A percentile compares a stretch with the other conserved stretches of the same genome.
These are phyloP conservation scores for Oryzias curvinotus DNA, from an alignment of 2,113 vertebrate species.

Conservation along the genomic window DNA sequence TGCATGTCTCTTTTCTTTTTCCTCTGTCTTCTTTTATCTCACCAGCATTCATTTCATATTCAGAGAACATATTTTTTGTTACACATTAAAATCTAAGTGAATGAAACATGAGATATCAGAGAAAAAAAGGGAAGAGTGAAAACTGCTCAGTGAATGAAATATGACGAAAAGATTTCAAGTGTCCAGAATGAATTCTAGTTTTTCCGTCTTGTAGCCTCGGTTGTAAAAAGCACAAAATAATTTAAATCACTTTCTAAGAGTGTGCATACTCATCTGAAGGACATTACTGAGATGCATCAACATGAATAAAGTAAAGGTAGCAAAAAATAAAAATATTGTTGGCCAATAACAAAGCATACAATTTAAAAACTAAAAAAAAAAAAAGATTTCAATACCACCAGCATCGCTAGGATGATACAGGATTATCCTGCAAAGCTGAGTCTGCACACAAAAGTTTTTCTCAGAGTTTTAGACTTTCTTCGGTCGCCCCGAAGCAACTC, in stretches of 20 bases:
- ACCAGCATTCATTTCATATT: constrained; percentile 22
- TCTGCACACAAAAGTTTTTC: constrained; percentile 26
- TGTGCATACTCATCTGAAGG: constrained; percentile 3
- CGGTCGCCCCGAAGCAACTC: constrained; percentile 22
- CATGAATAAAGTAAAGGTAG: neutral
- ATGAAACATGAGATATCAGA: constrained; percentile 12
- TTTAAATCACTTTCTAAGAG: constrained; percentile 2
- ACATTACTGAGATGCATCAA: neutral
- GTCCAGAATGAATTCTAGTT: constrained; percentile 11
- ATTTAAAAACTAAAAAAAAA: neutral
- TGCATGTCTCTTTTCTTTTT: constrained; percentile 27
- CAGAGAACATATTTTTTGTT: constrained; percentile 12
- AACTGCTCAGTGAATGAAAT: constrained; percentile 14
- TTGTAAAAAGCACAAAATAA: constrained; percentile 10
- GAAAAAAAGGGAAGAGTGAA: constrained; percentile 20
- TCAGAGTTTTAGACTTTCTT: constrained; percentile 28
- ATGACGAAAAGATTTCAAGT: constrained; percentile 11
- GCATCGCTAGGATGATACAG: neutral
- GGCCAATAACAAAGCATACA: constrained; percentile 17
- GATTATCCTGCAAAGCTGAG: constrained; percentile 17
- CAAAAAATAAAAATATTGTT: too few species aligned
- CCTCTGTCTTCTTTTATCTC: constrained; percentile 20
- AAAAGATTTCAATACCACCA: neutral
- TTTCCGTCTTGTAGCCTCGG: constrained; percentile 12
- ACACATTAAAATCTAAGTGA: constrained; percentile 2